Conservation (phyloP, 2,113 vertebrate genomes). For the Himantopus leucocephalus region DNA sequence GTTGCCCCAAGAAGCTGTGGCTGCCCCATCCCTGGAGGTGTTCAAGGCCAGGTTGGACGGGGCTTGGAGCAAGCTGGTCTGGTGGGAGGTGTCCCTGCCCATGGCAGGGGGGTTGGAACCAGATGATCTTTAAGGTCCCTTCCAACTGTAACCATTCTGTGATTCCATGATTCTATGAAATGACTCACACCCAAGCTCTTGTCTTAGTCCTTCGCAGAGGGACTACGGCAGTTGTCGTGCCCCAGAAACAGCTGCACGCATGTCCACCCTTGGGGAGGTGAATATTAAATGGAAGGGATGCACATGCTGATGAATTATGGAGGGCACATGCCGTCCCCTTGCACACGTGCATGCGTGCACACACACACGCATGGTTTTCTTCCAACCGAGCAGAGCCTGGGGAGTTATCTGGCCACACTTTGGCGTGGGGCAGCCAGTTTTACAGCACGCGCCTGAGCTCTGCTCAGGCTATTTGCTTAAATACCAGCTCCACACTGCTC, state of each 20-base stretch:
- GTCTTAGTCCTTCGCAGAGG: neutral
- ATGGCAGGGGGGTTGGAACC: neutral
- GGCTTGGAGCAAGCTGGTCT: neutral
- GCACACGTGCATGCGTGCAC: no score
- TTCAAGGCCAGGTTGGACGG: neutral
- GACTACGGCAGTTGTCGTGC: neutral
- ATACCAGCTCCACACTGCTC: neutral
- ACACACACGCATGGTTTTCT: neutral
- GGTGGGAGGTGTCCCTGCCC: neutral
- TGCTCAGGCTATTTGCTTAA: neutral
- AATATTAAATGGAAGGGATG: neutral
- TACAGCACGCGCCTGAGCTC: neutral
- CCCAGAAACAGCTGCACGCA: neutral
- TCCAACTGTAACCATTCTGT: neutral
- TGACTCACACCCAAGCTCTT: neutral
- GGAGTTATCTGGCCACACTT: neutral
- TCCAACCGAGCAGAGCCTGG: neutral
- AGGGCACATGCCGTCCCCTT: neutral
- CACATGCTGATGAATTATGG: neutral
- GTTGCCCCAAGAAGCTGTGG: neutral
- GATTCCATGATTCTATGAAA: neutral
- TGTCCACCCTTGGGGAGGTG: neutral
- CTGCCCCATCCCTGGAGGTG: neutral
- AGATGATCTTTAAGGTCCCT: neutral
- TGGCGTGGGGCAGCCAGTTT: neutral